Evolutionary conservation across 2,113 vertebrate genomes (phyloP), one percentile per base, ranked within the genome.

Genomic region (Oxygymnocypris stewartii): DNA sequence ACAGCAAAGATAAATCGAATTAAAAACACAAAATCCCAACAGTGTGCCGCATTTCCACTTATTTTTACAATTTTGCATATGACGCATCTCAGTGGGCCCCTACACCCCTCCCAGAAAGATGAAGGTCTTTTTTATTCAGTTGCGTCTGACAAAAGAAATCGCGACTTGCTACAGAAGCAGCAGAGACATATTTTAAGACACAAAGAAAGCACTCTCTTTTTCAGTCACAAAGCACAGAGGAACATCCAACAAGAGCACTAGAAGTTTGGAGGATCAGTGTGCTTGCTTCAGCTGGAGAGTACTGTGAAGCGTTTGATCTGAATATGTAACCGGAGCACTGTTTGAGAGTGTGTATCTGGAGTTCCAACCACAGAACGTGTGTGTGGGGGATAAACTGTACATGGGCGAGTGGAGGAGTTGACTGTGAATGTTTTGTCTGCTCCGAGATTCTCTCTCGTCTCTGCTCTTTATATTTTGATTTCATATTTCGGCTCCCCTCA

Each of bases 1-100:
- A 90, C 88, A 49, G 59, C 75, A 80, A 77, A 88, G 79, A 80
- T 61, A 87, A n/a, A 88, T 85, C 63, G 74, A 89, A 90, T 84
- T 90, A 89, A 90, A 89, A 90, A 87, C 80, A 63, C 76, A 73
- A 89, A 87, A 87, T 89, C 91, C 87, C 89, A 88, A 63, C 71
- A 84, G 87, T 82, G 25, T 44, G 12, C 63, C 14, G 31, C 83
- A 51, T 88, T 84, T 84, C 79, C 74, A 87, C 85, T 75, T 86
- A 83, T 87, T 85, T 69, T 88, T 88, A 89, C 86, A 90, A 81
- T 54, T 42, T 78, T 7, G 63, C 85, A 28, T 61, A 71, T 85
- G 88, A 83, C 47, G 73, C 18, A 71, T 88, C 89, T 90, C 89
- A 14, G 83, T 37, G 87, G 89, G 81, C 44, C 80, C 49, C 35